Percentiles rank a stretch among this genome's conserved stretches.
Conservation (phyloP, 2,888 invertebrate genomes). For the Acanthopleura granulata region DNA sequence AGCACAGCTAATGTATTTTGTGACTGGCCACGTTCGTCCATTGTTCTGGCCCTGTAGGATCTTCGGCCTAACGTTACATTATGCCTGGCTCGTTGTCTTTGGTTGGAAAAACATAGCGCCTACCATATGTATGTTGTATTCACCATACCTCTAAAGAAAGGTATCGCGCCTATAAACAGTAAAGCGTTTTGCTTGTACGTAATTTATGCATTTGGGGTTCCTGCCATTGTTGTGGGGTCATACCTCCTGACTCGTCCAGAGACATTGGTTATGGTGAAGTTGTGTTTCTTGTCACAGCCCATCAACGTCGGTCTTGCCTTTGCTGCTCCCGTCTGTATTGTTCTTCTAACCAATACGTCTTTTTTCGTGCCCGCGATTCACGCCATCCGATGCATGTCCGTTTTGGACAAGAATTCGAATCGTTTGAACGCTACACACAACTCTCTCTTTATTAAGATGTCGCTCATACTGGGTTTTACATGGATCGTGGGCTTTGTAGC, state of each 20-base stretch:
- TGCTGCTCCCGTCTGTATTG: neutral
- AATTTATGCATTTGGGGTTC: neutral
- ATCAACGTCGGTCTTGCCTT: neutral
- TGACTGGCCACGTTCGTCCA: neutral
- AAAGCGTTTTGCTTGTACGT: too few species aligned
- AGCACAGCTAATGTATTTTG: neutral
- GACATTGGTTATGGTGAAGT: neutral
- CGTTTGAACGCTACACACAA: neutral
- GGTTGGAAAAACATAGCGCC: neutral
- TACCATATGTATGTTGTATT: neutral
- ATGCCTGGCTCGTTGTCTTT: neutral
- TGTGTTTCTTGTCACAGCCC: neutral
- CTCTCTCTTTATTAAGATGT: neutral
- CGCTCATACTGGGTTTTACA: neutral
- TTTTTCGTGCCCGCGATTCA: neutral
- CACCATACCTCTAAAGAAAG: neutral
- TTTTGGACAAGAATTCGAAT: neutral
- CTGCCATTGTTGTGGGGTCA: neutral
- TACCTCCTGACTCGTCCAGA: neutral
- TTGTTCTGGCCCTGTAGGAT: neutral
- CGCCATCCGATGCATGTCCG: neutral
- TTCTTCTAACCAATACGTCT: neutral
- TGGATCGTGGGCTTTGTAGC: neutral
- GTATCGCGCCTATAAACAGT: too few species aligned
- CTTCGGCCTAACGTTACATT: neutral